Base-by-base conservation (phyloP, 2,113 vertebrate species). In the Misgurnus mizolepis region DNA sequence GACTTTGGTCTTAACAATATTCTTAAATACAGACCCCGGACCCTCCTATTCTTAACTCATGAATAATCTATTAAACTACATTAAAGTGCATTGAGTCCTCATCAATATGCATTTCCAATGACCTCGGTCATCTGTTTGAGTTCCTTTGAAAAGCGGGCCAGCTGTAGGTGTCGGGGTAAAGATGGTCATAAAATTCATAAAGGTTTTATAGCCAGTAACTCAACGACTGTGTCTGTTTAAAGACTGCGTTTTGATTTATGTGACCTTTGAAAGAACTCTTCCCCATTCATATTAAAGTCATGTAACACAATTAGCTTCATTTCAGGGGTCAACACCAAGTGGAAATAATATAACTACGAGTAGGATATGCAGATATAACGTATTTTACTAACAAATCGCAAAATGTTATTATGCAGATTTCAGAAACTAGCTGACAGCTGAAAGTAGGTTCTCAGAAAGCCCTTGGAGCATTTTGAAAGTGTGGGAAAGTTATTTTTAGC, bases 401-500 rank as follows among this genome's bases (percentile, higher is more conserved):
- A 12, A 34, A 34, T 34, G 22, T 22, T 22, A 47, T 11, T 41
- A n/a, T 2, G 11, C 53, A 60, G 10, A 45, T 10, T 15, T 74
- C 39, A 61, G 43, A 75, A 75, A 49, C 14, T 62, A 45, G 41
- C 72, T 75, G 43, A 15, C 56, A 45, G 14, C 6, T 62, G 72
- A 64, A 49, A 14, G 53, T 15, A 75, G 47, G 60, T 62, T 64
- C 41, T 39, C 4, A 7, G 27, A 43, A 75, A 75, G 56, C 41
- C 56, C 72, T 47, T 60, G 40, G 81, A 83, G 85, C 43, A 8
- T 69, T 67, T 81, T 27, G 7, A 89, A 87, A 92, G 89, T 92
- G 92, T 93, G 92, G 92, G 92, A 93, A 93, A 91, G 91, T 93
- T 92, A 93, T 91, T 93, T 92, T 92, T 93, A 92, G 91, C 89